Evolutionary conservation across 2,113 vertebrate genomes (phyloP).

Genomic region (Lontra canadensis): DNA sequence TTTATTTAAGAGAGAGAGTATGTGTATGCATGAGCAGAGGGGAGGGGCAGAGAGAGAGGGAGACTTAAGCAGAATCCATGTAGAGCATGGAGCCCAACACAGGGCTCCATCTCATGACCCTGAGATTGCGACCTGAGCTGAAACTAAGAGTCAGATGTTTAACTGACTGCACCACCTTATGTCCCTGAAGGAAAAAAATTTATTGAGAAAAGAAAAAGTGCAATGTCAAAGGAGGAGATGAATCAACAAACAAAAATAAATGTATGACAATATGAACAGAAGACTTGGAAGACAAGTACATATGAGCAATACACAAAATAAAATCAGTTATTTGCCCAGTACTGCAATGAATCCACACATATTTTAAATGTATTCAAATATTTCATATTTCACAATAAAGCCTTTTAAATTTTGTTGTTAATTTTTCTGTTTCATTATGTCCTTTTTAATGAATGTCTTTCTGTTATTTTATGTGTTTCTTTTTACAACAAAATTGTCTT

Average conservation of each 20-base stretch:
- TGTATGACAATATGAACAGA: not conserved
- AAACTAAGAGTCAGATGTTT: not conserved
- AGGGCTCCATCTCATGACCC: not conserved
- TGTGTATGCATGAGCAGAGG: not conserved
- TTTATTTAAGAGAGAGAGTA: not conserved
- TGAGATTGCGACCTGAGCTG: not conserved
- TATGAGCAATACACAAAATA: not conserved
- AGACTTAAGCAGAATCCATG: not conserved
- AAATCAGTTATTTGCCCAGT: not conserved
- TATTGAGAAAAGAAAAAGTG: not conserved
- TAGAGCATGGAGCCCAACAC: not conserved
- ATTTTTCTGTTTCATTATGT: not conserved
- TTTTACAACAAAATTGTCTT: not conserved
- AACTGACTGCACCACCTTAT: not conserved
- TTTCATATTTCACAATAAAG: not conserved
- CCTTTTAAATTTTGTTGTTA: not conserved
- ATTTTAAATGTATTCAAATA: not conserved
- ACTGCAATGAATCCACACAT: not conserved
- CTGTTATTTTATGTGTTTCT: not conserved
- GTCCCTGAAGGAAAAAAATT: not conserved
- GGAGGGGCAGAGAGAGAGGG: not conserved
- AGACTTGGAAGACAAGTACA: not conserved
- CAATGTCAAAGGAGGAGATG: not conserved
- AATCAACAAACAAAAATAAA: not conserved
- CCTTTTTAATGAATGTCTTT: not conserved